Conservation (phyloP, 1,140 invertebrate species). For the Drosophila nannoptera region DNA sequence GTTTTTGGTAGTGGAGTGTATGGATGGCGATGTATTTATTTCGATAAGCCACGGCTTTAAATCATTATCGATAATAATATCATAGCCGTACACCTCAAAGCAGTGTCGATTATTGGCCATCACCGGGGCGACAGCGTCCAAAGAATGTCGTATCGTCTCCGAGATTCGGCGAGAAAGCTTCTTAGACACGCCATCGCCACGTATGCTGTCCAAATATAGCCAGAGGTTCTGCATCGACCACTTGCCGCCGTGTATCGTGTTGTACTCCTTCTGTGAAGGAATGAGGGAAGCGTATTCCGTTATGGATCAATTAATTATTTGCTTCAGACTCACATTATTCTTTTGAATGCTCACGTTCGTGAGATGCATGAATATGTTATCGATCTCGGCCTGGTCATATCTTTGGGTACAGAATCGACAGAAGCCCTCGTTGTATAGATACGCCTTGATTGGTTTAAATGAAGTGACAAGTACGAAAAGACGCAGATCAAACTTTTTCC, state of each 20-base stretch:
- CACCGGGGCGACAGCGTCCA: conserved; percentile 90
- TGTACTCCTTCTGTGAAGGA: conserved; percentile 91
- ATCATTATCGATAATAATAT: conserved; percentile 91
- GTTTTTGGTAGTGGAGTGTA: conserved; percentile 96
- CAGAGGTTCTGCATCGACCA: conserved; percentile 94
- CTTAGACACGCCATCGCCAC: conserved; percentile 91
- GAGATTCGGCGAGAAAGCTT: conserved; percentile 89
- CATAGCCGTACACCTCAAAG: conserved; percentile 95
- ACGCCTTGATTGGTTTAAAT: conserved; percentile 89
- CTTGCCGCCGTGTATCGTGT: conserved; percentile 95
- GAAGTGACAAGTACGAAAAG: conserved; percentile 92
- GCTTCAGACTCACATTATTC: conserved; percentile 83
- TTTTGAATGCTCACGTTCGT: conserved; percentile 94
- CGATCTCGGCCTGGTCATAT: conserved; percentile 87
- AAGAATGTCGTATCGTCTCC: conserved; percentile 91
- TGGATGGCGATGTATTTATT: conserved; percentile 95
- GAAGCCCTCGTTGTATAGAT: conserved; percentile 90
- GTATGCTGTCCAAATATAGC: conserved; percentile 93
- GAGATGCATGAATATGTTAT: conserved; percentile 92
- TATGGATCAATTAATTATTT: neutral
- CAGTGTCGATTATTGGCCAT: conserved; percentile 89
- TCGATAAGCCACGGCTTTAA: conserved; percentile 94
- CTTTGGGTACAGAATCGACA: conserved; percentile 90
- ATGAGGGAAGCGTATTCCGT: too few species aligned
- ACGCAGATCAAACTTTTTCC: conserved; percentile 92